phyloP scores from a whole-genome alignment of 2,888 invertebrate genomes.

The Amphipyra berbera region DNA sequence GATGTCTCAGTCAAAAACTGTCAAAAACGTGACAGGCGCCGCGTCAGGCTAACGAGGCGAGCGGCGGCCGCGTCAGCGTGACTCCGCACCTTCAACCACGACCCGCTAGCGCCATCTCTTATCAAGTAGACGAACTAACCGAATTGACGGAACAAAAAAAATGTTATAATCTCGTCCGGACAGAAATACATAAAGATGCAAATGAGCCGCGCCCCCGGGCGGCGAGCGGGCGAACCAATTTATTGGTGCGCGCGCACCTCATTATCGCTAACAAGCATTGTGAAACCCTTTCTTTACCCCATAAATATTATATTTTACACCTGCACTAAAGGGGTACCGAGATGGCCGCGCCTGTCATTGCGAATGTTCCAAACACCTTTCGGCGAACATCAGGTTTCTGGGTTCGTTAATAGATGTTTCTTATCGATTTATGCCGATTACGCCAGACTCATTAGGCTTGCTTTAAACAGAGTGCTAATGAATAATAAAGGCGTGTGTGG shows the following conservation, averaged over 20 bases:
- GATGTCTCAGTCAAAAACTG: slow-evolving; percentile 90
- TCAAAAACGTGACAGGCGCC: slow-evolving; percentile 88
- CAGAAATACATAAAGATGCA: slow-evolving; percentile 84
- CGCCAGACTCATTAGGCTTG: slow-evolving; percentile 28
- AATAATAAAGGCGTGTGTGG: slow-evolving; percentile 46
- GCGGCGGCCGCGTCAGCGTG: slow-evolving; percentile 76
- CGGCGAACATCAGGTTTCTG: slow-evolving; percentile 39
- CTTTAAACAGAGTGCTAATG: slow-evolving; percentile 38
- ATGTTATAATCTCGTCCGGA: slow-evolving; percentile 64
- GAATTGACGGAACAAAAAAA: slow-evolving; percentile 49
- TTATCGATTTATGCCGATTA: slow-evolving; percentile 52
- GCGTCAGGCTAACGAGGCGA: slow-evolving; percentile 87
- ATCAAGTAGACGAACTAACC: slow-evolving; percentile 71
- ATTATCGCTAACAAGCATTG: slow-evolving; percentile 88
- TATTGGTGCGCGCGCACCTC: slow-evolving; percentile 86
- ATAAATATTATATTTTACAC: slow-evolving; percentile 89
- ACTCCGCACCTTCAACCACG: slow-evolving; percentile 69
- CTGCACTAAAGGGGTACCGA: slow-evolving; percentile 75
- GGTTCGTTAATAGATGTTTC: slow-evolving; percentile 48
- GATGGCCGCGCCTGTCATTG: slow-evolving; percentile 52
- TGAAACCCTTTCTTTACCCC: slow-evolving; percentile 84
- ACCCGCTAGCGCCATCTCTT: slow-evolving; percentile 77
- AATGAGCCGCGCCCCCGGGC: slow-evolving; percentile 84
- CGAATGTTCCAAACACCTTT: slow-evolving; percentile 59
- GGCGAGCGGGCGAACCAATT: slow-evolving; percentile 81